phyloP scores from a whole-genome alignment of 2,797 vertebrate genomes.

The Galagoides demidoff region DNA sequence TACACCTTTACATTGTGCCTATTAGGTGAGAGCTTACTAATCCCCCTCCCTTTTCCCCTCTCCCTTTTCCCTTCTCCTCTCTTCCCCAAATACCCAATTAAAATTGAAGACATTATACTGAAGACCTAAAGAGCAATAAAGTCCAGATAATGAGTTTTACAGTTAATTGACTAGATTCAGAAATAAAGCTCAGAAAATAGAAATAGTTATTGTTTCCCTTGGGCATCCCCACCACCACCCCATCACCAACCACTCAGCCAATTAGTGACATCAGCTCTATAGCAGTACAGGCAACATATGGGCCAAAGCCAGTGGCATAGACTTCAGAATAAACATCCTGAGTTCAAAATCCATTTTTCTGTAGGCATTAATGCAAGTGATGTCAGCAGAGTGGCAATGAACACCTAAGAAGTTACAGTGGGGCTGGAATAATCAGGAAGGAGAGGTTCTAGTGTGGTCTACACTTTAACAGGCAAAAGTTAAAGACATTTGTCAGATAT shows the following conservation, averaged over 20 bases:
- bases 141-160: constrained; percentile 1
- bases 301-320: not conserved
- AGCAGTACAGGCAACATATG: not conserved
- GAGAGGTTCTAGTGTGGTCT: not conserved
- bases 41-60: too few species aligned
- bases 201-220: not conserved
- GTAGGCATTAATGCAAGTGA: not conserved
- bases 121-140: not conserved
- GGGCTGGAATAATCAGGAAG: not conserved
- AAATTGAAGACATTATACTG: not conserved
- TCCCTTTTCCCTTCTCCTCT: too few species aligned
- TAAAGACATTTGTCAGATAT: not conserved
- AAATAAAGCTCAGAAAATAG: constrained; percentile 31
- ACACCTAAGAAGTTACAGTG: not conserved
- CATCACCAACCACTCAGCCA: not conserved
- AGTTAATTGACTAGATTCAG: not conserved
- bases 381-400: not conserved
- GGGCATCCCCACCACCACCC: not conserved
- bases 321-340: not conserved
- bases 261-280: not conserved
- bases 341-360: not conserved
- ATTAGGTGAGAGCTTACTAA: too few species aligned
- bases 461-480: not conserved
- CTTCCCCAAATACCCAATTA: not conserved
- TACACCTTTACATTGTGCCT: too few species aligned